phyloP scores from a whole-genome alignment of 2,113 vertebrate species.

The Bagarius yarrelli region DNA sequence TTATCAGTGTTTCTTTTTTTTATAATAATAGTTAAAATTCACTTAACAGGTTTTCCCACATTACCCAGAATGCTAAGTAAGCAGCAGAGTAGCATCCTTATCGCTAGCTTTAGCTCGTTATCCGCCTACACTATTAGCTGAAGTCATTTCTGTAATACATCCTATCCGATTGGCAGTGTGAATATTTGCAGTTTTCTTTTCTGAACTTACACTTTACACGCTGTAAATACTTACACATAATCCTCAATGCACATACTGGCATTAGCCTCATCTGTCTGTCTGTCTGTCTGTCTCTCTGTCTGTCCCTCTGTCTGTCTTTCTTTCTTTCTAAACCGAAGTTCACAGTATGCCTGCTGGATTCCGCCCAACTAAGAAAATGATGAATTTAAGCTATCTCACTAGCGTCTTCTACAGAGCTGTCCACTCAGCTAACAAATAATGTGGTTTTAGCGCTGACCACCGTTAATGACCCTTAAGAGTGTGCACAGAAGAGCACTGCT shows the following conservation, averaged over 20 bases:
- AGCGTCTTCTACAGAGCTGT: constrained; percentile 7
- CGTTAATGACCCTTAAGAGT: constrained; percentile 22
- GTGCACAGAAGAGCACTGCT: not conserved
- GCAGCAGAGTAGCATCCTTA: not conserved
- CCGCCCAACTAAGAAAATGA: not conserved
- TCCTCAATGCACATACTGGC: too few relatives aligned
- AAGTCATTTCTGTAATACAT: not conserved
- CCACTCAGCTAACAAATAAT: constrained; percentile 32
- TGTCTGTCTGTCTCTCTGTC: too few relatives aligned
- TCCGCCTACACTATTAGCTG: not conserved
- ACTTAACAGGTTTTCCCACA: not conserved
- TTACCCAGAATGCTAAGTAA: not conserved
- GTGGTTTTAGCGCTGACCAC: not conserved
- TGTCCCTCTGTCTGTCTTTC: too few relatives aligned
- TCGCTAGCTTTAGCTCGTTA: not conserved
- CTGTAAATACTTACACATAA: too few relatives aligned
- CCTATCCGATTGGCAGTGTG: not conserved
- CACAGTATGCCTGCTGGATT: not conserved
- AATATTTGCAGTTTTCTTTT: constrained; percentile 3
- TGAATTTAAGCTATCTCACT: not conserved
- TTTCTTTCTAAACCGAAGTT: not conserved
- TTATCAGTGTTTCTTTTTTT: too few relatives aligned
- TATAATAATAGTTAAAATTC: too few relatives aligned
- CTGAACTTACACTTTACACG: too few relatives aligned
- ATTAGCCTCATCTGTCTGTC: too few relatives aligned